Evolutionary conservation across 2,113 vertebrate genomes (phyloP).

Genomic region (Misgurnus mizolepis): DNA sequence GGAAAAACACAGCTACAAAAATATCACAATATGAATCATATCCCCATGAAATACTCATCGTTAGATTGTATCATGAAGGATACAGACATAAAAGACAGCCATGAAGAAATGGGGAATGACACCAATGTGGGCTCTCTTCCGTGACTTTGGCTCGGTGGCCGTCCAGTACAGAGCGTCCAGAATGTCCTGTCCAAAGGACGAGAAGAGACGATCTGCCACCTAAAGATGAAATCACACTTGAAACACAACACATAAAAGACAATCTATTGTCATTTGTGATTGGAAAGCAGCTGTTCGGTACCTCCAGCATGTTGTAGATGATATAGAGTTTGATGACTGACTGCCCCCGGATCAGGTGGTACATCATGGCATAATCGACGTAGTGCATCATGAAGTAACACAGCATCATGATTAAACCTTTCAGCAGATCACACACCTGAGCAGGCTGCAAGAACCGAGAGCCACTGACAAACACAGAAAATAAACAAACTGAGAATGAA

Average conservation of each 20-base stretch:
- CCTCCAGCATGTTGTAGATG: slow-evolving; percentile 99
- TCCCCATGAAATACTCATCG: too few relatives aligned
- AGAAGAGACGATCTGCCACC: slow-evolving; percentile 98
- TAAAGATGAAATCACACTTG: slow-evolving; percentile 53
- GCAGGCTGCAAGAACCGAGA: slow-evolving; percentile 93
- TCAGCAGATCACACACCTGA: slow-evolving; percentile 96
- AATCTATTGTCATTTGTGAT: neutral
- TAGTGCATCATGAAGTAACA: slow-evolving; percentile 98
- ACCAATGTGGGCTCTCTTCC: slow-evolving; percentile 91
- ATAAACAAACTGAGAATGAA: neutral
- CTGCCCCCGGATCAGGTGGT: slow-evolving; percentile 96
- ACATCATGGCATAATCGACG: slow-evolving; percentile 99
- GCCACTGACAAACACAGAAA: slow-evolving; percentile 72
- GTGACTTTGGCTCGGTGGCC: slow-evolving; percentile 94
- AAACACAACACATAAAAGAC: too few relatives aligned
- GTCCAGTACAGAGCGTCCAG: slow-evolving; percentile 98
- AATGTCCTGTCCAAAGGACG: slow-evolving; percentile 97
- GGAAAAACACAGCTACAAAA: slow-evolving; percentile 66
- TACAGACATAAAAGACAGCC: slow-evolving; percentile 98
- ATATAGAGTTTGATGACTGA: slow-evolving; percentile 99
- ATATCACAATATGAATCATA: too few relatives aligned
- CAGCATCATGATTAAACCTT: slow-evolving; percentile 91
- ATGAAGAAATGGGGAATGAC: slow-evolving; percentile 97
- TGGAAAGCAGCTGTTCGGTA: slow-evolving; percentile 56
- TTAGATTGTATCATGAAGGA: slow-evolving; percentile 72